phyloP scores from a whole-genome alignment of 2,797 vertebrate species.

The Pseudochirops cupreus region DNA sequence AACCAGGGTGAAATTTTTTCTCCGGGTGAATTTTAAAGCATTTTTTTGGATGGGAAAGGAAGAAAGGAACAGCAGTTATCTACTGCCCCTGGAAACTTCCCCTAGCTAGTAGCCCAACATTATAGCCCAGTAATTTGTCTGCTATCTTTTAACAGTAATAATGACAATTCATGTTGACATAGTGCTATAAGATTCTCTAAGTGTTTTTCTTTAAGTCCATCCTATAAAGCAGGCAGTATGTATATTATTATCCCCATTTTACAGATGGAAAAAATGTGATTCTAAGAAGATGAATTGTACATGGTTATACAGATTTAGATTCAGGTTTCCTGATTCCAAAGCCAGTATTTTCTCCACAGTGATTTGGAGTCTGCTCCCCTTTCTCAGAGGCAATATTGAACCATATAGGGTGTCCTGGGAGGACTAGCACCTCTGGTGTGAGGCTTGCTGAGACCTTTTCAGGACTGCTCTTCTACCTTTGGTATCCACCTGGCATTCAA shows the following conservation, averaged over 20 bases:
- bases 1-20: not conserved
- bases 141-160: not conserved
- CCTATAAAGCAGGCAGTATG: not conserved
- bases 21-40: conserved; percentile 8
- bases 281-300: not conserved
- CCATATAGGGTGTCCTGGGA: not conserved
- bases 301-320: not conserved
- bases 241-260: not conserved
- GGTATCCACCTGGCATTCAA: not conserved
- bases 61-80: not conserved
- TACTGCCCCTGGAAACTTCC: not conserved
- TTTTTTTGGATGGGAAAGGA: not conserved
- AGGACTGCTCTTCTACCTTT: not conserved
- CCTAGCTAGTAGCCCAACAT: not conserved
- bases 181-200: not conserved
- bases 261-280: not conserved
- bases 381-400: not conserved
- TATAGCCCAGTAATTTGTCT: not conserved
- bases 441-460: not conserved
- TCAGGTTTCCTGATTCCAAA: not conserved
- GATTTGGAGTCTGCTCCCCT: not conserved
- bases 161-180: not conserved
- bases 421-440: not conserved
- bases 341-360: not conserved
- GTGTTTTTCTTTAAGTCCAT: not conserved